Percentiles rank a stretch among this genome's conserved stretches.
These are phyloP conservation scores for Pelecanus crispus DNA, from an alignment of 2,113 vertebrate species.

Conservation along the genomic window DNA sequence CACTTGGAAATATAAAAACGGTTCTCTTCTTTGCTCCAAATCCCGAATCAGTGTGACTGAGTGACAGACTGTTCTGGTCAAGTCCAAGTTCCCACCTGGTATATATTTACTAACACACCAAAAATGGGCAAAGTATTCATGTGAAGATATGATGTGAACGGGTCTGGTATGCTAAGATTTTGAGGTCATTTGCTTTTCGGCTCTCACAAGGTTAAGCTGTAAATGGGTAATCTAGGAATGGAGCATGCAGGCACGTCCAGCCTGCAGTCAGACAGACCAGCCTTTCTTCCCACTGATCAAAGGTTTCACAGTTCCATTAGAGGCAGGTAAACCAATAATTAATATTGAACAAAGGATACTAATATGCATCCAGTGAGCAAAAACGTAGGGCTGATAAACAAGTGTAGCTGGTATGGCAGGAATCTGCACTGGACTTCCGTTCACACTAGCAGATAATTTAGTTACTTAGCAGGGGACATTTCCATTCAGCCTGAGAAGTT, in stretches of 20 bases:
- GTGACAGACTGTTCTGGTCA: background rate
- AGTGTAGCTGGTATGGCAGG: background rate
- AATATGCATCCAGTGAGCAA: background rate
- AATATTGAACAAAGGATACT: background rate
- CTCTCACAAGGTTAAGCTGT: background rate
- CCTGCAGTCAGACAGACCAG: background rate
- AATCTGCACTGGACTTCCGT: background rate
- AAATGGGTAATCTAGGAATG: slow-evolving; percentile 21
- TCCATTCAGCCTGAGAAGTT: background rate
- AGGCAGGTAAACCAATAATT: background rate
- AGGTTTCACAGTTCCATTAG: background rate
- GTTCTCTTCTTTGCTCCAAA: background rate
- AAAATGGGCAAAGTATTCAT: background rate
- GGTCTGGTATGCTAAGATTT: background rate
- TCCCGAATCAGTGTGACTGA: background rate
- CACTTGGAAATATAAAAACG: background rate
- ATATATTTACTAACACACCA: background rate
- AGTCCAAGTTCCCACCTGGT: background rate
- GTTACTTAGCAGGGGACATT: background rate
- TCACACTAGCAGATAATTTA: background rate
- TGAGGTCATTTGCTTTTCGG: background rate
- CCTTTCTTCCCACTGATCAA: background rate
- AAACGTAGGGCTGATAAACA: background rate
- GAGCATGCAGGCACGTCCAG: background rate
- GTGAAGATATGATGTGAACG: background rate